Percentiles rank a stretch among this genome's conserved stretches.
phyloP scores from a whole-genome alignment of 2,797 vertebrate species.

The Arnoldichthys spilopterus region DNA sequence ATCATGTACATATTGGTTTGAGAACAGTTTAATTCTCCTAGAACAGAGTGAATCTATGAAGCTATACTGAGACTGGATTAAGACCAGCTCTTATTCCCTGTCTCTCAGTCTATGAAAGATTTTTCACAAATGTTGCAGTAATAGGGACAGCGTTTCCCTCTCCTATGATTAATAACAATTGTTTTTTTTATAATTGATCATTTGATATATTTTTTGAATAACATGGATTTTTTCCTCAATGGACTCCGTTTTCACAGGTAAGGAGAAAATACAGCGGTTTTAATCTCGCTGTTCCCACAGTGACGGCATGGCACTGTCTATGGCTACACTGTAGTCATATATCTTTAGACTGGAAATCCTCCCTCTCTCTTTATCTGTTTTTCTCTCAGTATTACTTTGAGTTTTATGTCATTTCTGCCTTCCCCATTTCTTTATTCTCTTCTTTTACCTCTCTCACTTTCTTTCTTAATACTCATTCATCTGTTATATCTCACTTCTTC shows the following conservation, averaged over 20 bases:
- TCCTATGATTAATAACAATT: no score
- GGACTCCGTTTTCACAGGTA: not conserved
- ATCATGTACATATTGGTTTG: no score
- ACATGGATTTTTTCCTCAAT: no score
- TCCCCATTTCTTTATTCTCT: constrained; percentile 31
- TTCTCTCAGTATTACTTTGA: constrained; percentile 35
- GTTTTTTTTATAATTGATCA: no score
- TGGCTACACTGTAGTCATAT: not conserved
- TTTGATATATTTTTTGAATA: no score
- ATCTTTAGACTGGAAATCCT: not conserved
- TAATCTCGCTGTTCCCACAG: not conserved
- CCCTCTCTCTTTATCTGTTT: not conserved
- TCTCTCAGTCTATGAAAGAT: no score
- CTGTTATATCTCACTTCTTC: not conserved
- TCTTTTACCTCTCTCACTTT: constrained; percentile 26
- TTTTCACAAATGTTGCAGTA: no score
- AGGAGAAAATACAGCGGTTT: not conserved
- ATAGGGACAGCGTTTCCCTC: no score
- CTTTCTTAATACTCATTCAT: no score
- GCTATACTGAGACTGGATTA: no score
- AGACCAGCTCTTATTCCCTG: no score
- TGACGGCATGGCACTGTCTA: not conserved
- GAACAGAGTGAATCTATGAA: not conserved
- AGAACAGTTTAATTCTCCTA: no score
- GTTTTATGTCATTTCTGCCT: constrained; percentile 20